A percentile compares a stretch with the other conserved stretches of the same genome.
These are phyloP conservation scores for Porphyrio hochstetteri DNA, from an alignment of 2,113 vertebrate genomes.

Conservation along the genomic window DNA sequence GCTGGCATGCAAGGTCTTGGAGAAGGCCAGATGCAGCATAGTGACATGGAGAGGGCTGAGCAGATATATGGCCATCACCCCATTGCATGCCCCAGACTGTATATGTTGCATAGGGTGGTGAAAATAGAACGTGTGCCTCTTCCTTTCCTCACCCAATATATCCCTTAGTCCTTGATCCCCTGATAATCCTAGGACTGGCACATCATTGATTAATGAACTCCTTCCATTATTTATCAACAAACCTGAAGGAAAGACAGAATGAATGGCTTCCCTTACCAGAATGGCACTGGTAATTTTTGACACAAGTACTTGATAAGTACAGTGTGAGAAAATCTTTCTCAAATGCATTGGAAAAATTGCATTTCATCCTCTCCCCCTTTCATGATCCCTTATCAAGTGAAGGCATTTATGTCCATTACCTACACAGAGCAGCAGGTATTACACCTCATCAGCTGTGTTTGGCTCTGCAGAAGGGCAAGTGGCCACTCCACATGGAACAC, in stretches of 20 bases:
- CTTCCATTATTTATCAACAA: not conserved
- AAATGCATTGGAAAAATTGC: not conserved
- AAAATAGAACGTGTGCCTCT: not conserved
- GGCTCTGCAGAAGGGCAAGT: not conserved
- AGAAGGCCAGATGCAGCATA: not conserved
- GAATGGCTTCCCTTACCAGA: not conserved
- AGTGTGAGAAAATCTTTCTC: not conserved
- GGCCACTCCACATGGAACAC: not conserved
- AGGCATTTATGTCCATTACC: not conserved
- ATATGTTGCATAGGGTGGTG: not conserved
- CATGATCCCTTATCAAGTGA: not conserved
- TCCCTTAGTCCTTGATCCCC: not conserved
- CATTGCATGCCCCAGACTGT: rapidly evolving
- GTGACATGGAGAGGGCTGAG: not conserved
- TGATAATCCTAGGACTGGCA: not conserved
- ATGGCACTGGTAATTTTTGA: not conserved
- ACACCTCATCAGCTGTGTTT: not conserved
- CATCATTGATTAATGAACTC: not conserved
- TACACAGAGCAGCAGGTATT: not conserved
- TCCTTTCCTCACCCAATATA: not conserved
- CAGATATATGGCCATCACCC: not conserved
- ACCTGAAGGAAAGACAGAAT: not conserved
- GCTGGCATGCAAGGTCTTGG: not conserved
- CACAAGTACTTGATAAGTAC: not conserved
- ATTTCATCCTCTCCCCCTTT: not conserved